phyloP scores from a whole-genome alignment of 1,140 invertebrate genomes.

The Neodiprion lecontei region DNA sequence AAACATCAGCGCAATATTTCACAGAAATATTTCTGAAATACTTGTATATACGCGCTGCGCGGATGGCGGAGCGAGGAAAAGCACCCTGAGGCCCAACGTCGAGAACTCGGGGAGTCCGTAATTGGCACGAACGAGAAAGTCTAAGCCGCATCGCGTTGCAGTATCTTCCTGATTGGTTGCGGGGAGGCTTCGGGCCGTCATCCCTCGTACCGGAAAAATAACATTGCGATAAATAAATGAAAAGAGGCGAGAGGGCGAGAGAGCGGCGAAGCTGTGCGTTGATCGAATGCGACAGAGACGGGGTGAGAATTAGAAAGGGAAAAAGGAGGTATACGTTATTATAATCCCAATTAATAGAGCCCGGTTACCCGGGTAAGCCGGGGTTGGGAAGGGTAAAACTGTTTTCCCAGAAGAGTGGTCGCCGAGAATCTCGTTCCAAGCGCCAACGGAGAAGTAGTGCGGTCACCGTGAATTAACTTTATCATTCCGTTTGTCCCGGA shows the following conservation, averaged over 20 bases:
- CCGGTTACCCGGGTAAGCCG: not conserved
- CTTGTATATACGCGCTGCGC: too few species aligned
- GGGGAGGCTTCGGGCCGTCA: not conserved
- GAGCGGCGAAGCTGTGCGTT: not conserved
- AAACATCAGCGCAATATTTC: too few species aligned
- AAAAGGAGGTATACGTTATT: not conserved
- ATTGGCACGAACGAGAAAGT: not conserved
- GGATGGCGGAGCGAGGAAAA: not conserved
- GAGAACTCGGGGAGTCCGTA: not conserved
- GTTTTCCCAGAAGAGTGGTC: slow-evolving; percentile 1
- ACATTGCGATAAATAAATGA: not conserved
- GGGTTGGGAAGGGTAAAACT: not conserved
- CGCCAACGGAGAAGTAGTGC: not conserved
- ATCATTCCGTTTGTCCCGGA: not conserved
- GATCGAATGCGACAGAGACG: not conserved
- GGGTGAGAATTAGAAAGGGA: not conserved
- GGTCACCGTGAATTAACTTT: not conserved
- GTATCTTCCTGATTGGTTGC: not conserved
- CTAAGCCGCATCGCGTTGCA: not conserved
- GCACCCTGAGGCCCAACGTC: not conserved
- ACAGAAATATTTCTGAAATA: too few species aligned
- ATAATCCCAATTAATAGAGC: slow-evolving; percentile 11
- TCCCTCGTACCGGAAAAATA: not conserved
- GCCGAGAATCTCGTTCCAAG: not conserved
- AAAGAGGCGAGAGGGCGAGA: not conserved